Evolutionary conservation across 2,797 vertebrate species (phyloP), one percentile per base, ranked within the genome.

Genomic region (Melanotaenia parkinsoni): DNA sequence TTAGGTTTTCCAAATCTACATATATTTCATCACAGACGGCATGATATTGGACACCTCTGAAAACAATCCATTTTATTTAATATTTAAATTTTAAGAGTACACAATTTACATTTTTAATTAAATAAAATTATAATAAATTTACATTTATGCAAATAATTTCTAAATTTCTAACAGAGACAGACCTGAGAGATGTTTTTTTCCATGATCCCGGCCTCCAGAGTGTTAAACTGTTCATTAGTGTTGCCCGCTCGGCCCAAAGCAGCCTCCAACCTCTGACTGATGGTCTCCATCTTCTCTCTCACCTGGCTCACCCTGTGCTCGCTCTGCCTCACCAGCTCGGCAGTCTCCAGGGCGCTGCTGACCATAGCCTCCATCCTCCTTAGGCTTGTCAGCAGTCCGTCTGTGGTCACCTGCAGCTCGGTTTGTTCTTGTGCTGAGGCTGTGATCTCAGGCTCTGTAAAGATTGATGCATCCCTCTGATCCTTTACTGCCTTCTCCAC

Each of bases 341-440:
- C 79, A 0, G 75, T 79, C 69, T 82, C 74, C 80, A 92, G 60
- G 7, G 93, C 92, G 1, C 68, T 76, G 35, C 28, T 84, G 70
- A 92, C 86, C 82, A 91, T 85, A 0, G 70, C 81, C 74, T 94
- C 90, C 84, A 93, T 89, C 78, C 76, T 89, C 20, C 63, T 85
- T 30, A 90, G 76, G 22, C 86, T 85, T 5, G 70, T 73, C 77
- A 93, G 83, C 10, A 95, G 83, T 47, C 78, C 65, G 26, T 90
- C 82, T 9, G 83, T 3, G 0, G 75, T 89, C n/a, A 65, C 75
- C 62, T 40, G 68, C 16, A 62, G 58, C 45, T 80, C 77, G n/a
- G 60, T 40, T 53, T 76, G 72, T 56, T 74, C 72, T 65, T 77
- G 47, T 73, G 76, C 67, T 58, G 79, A 73, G 28, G 69, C 22